phyloP scores from a whole-genome alignment of 2,888 invertebrate genomes.

The Drosophila merina region DNA sequence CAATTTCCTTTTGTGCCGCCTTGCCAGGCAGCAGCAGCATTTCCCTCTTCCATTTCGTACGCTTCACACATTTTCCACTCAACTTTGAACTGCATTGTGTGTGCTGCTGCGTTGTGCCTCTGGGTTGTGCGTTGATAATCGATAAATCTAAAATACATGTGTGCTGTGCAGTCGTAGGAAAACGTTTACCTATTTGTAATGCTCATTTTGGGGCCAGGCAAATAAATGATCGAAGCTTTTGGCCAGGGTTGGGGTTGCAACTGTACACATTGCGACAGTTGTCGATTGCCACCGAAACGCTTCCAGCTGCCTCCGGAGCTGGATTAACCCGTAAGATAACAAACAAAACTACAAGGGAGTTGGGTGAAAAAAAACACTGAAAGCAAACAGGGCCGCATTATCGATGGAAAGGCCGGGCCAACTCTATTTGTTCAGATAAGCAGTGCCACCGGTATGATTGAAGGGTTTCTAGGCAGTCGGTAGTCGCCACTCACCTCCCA shows the following conservation, averaged over 20 bases:
- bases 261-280: slow-evolving; percentile 62
- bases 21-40: slow-evolving; percentile 4
- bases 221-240: slow-evolving; percentile 40
- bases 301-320: slow-evolving; percentile 32
- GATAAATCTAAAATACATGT: slow-evolving; percentile 60
- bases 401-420: slow-evolving; percentile 43
- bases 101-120: slow-evolving; percentile 35
- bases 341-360: slow-evolving; percentile 7
- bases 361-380: slow-evolving; percentile 6
- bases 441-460: slow-evolving; percentile 69
- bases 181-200: slow-evolving; percentile 59
- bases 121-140: slow-evolving; percentile 59
- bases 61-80: slow-evolving; percentile 37
- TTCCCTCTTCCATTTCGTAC: slow-evolving; percentile 32
- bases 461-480: slow-evolving; percentile 49
- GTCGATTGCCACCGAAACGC: slow-evolving; percentile 51
- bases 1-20: slow-evolving; percentile 47
- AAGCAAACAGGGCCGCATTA: slow-evolving; percentile 52
- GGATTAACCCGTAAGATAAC: slow-evolving; percentile 54
- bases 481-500: not conserved
- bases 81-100: slow-evolving; percentile 49
- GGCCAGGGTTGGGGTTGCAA: slow-evolving; percentile 16
- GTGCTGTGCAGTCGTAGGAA: not conserved
- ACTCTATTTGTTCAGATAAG: slow-evolving; percentile 63
- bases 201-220: slow-evolving; percentile 49